phyloP scores from a whole-genome alignment of 2,113 vertebrate genomes.

The Anhinga rufa region DNA sequence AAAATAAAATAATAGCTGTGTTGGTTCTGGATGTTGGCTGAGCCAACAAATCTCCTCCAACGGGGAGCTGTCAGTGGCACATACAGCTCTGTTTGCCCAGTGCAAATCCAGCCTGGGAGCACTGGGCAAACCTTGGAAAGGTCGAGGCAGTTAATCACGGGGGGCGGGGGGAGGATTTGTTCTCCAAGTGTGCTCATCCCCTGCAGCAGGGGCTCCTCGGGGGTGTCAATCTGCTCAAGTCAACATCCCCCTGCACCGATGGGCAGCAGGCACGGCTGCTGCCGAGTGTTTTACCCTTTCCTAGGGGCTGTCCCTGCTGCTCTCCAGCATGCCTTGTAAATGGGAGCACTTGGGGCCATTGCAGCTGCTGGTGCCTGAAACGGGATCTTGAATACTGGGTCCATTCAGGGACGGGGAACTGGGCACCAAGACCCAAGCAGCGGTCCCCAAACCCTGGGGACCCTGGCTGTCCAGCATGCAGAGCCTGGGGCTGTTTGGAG shows the following conservation, averaged over 20 bases:
- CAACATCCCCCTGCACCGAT: rapidly evolving
- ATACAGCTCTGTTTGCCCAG: neutral
- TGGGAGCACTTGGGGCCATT: rapidly evolving
- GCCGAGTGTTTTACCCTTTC: neutral
- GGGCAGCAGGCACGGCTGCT: neutral
- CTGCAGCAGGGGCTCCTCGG: neutral
- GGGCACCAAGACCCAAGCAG: neutral
- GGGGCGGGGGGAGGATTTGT: neutral
- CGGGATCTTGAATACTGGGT: neutral
- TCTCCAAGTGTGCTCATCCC: neutral
- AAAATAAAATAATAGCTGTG: neutral
- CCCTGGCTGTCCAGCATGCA: neutral
- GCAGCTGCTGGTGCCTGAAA: neutral
- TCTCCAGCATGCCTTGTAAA: neutral
- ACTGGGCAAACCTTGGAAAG: neutral
- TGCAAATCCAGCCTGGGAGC: neutral
- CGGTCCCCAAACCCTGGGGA: neutral
- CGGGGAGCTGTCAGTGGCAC: neutral
- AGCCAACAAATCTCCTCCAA: neutral
- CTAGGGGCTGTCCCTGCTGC: neutral
- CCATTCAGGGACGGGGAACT: neutral
- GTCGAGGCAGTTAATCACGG: neutral
- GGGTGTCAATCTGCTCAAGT: too few species aligned
- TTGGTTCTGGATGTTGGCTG: neutral
- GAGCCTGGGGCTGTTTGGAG: neutral